Evolutionary conservation across 1,140 invertebrate genomes (phyloP).

Genomic region (Conus ventricosus): DNA sequence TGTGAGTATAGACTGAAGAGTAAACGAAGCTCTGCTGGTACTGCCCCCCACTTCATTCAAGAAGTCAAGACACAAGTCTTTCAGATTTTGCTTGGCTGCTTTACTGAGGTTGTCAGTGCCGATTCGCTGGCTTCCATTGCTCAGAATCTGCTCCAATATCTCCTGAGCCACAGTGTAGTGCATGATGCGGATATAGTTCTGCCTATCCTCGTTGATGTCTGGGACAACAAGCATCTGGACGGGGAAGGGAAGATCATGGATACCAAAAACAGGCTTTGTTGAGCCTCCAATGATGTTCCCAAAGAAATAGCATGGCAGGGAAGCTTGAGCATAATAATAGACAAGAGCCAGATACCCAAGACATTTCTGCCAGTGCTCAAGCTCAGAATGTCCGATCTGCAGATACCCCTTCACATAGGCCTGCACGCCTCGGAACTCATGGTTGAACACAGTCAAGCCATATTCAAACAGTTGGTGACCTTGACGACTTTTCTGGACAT

Average conservation of each 20-base stretch:
- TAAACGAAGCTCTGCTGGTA: constrained; percentile 17
- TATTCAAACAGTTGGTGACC: constrained; percentile 50
- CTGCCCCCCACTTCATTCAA: constrained; percentile 35
- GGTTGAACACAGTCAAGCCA: constrained; percentile 46
- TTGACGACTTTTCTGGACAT: constrained; percentile 32
- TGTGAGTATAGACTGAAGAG: constrained; percentile 35
- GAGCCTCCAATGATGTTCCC: constrained; percentile 29
- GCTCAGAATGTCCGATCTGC: constrained; percentile 30
- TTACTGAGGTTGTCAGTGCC: constrained; percentile 27
- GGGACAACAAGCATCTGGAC: constrained; percentile 48
- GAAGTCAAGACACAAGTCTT: constrained; percentile 44
- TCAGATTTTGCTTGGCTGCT: constrained; percentile 40
- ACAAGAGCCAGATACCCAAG: constrained; percentile 51
- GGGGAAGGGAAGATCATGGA: constrained; percentile 43
- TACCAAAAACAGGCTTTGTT: neutral
- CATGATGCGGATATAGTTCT: constrained; percentile 48
- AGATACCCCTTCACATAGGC: constrained; percentile 53
- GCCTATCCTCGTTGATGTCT: constrained; percentile 40
- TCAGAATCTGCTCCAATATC: constrained; percentile 55
- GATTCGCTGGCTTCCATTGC: neutral
- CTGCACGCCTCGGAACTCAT: constrained; percentile 47
- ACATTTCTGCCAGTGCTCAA: constrained; percentile 35
- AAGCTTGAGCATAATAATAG: constrained; percentile 55
- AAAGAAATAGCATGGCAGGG: constrained; percentile 55
- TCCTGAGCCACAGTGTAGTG: constrained; percentile 59